Evolutionary conservation across 2,797 vertebrate genomes (phyloP), one percentile per base, ranked within the genome.

Genomic region (Ptychadena robeensis): DNA sequence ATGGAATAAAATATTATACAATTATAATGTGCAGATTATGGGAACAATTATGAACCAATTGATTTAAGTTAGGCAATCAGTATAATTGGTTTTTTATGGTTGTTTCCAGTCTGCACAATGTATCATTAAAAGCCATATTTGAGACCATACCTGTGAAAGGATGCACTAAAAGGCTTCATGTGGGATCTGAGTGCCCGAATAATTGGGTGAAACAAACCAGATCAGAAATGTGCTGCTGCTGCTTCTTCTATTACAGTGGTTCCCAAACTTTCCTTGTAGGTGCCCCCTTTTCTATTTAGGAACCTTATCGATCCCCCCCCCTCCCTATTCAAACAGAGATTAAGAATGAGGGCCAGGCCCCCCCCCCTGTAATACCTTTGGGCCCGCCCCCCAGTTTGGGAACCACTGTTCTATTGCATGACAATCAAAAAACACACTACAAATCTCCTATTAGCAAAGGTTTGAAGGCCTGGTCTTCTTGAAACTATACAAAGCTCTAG

Each of bases 371-470:
- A n/a, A n/a, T n/a, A n/a, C n/a, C n/a, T n/a, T n/a, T n/a, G n/a
- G n/a, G n/a, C n/a, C n/a, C n/a, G n/a, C n/a, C n/a, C n/a, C n/a
- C n/a, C n/a, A n/a, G n/a, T n/a, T n/a, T n/a, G n/a, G n/a, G n/a
- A n/a, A n/a, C n/a, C n/a, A n/a, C n/a, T n/a, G n/a, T n/a, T 9
- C 2, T 67, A 66, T 15, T 77, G 74, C 38, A 66, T 15, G 73
- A 82, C 80, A 82, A 82, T 82, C 80, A 22, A 0, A 30, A 67
- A 35, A 44, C n/a, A 37, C 38, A 14, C 34, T 28, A n/a, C 44
- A 53, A 48, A 53, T 9, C 18, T 53, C 18, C 15, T 53, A 53
- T 9, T 53, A 53, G 18, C 5, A 9, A 53, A 53, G 44, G 7
- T 53, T 15, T 22, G 18, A 18, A 53, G 15, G 44, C 22, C 44